phyloP scores from a whole-genome alignment of 2,113 vertebrate genomes.

The Illadopsis cleaveri region DNA sequence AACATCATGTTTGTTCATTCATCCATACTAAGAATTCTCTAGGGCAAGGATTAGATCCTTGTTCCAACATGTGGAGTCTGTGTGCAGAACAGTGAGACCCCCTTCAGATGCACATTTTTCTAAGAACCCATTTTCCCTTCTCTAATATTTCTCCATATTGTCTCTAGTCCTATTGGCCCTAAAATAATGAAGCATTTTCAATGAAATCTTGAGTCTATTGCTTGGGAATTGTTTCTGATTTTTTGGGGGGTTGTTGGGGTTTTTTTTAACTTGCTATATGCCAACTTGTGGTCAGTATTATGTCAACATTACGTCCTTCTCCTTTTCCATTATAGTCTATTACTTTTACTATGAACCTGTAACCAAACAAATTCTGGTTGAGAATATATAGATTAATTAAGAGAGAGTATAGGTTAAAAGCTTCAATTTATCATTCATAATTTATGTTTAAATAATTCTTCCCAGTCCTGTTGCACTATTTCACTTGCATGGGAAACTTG shows the following conservation, averaged over 20 bases:
- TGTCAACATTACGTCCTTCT: neutral
- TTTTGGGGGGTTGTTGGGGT: rapidly evolving
- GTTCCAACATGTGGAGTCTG: neutral
- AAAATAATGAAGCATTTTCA: neutral
- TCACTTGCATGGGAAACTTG: neutral
- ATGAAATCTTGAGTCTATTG: neutral
- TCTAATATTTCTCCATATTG: neutral
- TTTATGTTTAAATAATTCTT: neutral
- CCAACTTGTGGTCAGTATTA: neutral
- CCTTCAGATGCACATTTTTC: neutral
- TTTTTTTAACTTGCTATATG: neutral
- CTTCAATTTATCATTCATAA: neutral
- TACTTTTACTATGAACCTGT: neutral
- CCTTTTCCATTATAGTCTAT: neutral
- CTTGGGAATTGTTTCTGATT: neutral
- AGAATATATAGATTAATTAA: neutral
- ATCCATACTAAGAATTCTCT: neutral
- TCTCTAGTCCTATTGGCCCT: neutral
- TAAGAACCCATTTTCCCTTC: neutral
- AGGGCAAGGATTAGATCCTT: neutral
- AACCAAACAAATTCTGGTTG: neutral
- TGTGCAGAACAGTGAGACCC: neutral
- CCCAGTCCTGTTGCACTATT: neutral
- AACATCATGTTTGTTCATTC: neutral
- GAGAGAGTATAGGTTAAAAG: neutral